Evolutionary conservation across 2,797 vertebrate species (phyloP), one percentile per base, ranked within the genome.

Genomic region (Natrix natrix): DNA sequence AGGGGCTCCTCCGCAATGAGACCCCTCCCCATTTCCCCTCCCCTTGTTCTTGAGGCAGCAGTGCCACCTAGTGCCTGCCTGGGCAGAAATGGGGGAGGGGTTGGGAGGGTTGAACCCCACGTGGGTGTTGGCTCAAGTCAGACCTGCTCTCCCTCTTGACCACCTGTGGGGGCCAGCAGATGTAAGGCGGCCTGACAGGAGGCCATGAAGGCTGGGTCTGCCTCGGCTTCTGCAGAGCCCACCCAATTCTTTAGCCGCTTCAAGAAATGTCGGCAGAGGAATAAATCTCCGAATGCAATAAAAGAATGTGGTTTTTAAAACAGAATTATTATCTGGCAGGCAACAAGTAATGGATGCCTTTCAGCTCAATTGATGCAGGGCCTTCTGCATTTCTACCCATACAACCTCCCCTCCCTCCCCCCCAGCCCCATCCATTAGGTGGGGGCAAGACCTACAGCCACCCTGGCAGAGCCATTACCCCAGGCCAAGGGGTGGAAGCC

Each of bases 11-110:
- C 48, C 56, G 87, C 24, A 52, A 48, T 16, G n/a, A 48, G 74
- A 32, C 52, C 10, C 0, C 89, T 32, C 12, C 22, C 57, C 87
- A 57, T 20, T 17, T 32, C 86, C 89, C 48, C 26, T 43, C 8
- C 69, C 32, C 10, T 0, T 26, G 37, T 48, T 88, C 28, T 10
- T 22, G 56, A 92, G 69, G 56, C 55, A 48, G 61, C 61, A 96
- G 92, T 69, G 57, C 95, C 95, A 93, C 83, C 94, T 94, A 56
- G 94, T 16, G 94, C 87, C 56, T 59, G 28, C 37, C 74, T 24
- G 74, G 37, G 20, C 37, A 83, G 37, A 83, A 48, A 83, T 5
- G 37, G 74, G 17, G 74, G 74, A 48, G 37, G 37, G 20, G 37
- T 8, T 2, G 4, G 1, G 17, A n/a, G 20, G 20, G 11, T 91